Evolutionary conservation across 2,888 invertebrate genomes (phyloP), one percentile per base, ranked within the genome.

Genomic region (Spisula solida): DNA sequence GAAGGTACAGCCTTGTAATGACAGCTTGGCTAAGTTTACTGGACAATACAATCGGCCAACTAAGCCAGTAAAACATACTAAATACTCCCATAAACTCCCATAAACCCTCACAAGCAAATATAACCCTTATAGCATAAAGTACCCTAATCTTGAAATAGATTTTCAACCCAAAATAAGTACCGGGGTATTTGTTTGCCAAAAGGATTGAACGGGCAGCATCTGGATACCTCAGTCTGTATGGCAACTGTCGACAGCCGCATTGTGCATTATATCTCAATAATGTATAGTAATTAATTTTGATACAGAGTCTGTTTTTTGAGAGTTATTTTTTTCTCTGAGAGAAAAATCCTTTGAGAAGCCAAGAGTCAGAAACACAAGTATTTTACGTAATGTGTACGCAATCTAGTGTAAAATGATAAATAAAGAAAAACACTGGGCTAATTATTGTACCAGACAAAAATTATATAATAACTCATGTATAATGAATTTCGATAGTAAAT

Each of bases 41-140:
- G 82, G 48, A 87, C 82, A 85, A 85, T 81, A 90, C 60, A 41
- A 81, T 75, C 20, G 87, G 85, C 82, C 82, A 90, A 87, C 70
- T 85, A 66, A 66, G 70, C 82, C 55, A 80, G 83, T 86, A 89
- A 82, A 89, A 86, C 81, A 85, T 56, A 34, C 70, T 85, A 78
- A 85, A 70, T 70, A 51, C 34, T 31, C 18, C 6, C 29, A 31
- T 56, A 41, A 56, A 51, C 34, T 31, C 18, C 6, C 29, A 31
- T 56, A 41, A 56, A 31, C 25, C 41, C 20, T 25, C 25, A 56
- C 31, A 18, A 18, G 29, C 75, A 75, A 75, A 75, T 31, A 75
- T 75, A 31, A 75, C 29, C 75, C 29, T 75, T 75, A 75, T 18
- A 31, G 25, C 29, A 75, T 34, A 75, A 34, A 75, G 29, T 75